phyloP scores from a whole-genome alignment of 2,113 vertebrate species.

The Sander vitreus region DNA sequence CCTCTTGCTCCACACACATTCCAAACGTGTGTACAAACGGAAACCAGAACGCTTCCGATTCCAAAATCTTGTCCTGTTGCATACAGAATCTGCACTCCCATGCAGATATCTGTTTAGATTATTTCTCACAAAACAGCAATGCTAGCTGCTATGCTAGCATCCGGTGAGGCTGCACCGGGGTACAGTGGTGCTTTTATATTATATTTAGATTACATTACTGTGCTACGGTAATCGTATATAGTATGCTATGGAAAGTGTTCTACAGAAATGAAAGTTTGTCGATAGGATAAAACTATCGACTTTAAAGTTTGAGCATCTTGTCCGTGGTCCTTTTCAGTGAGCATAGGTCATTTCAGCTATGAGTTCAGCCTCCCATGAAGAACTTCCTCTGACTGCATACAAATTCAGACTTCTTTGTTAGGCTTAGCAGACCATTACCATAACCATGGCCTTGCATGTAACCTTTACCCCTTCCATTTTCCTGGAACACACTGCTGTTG shows the following conservation, averaged over 20 bases:
- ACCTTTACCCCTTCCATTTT: conserved; percentile 8
- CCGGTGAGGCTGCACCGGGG: background rate
- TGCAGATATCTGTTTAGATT: too few species aligned
- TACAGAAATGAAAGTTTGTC: too few species aligned
- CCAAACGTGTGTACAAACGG: too few species aligned
- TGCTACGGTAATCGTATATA: too few species aligned
- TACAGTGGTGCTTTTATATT: background rate
- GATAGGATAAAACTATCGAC: background rate
- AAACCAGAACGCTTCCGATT: too few species aligned
- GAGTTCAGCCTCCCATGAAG: conserved; percentile 14
- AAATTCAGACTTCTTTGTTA: background rate
- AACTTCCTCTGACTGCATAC: conserved; percentile 8
- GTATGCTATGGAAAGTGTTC: too few species aligned
- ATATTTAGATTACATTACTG: too few species aligned
- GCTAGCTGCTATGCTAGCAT: too few species aligned
- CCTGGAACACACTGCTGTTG: background rate
- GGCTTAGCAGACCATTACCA: conserved; percentile 28
- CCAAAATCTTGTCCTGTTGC: too few species aligned
- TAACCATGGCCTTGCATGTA: background rate
- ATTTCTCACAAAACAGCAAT: too few species aligned
- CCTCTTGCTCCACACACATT: too few species aligned
- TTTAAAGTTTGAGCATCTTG: background rate
- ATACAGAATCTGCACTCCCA: too few species aligned
- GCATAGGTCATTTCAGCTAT: background rate
- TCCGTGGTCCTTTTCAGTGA: conserved; percentile 3